Evolutionary conservation across 2,888 invertebrate genomes (phyloP).

Genomic region (Vannuccia rotundouncinata): DNA sequence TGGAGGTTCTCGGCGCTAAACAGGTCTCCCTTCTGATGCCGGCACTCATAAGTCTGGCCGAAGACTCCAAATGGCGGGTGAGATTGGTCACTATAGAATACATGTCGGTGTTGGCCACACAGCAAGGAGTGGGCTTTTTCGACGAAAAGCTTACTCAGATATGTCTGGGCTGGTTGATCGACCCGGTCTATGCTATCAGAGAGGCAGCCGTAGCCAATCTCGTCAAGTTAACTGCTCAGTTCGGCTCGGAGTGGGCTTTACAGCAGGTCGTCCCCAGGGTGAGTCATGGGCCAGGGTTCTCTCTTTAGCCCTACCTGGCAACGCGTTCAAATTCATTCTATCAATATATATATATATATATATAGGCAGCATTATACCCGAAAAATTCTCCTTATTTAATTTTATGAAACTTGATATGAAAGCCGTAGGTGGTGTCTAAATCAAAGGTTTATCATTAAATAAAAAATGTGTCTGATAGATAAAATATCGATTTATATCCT

Average conservation of each 20-base stretch:
- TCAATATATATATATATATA: too few relatives aligned
- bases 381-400: too few relatives aligned
- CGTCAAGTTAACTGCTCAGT: constrained; percentile 92
- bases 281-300: too few relatives aligned
- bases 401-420: too few relatives aligned
- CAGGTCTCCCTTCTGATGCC: constrained; percentile 88
- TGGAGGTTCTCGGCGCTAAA: constrained; percentile 69
- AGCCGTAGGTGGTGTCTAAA: too few relatives aligned
- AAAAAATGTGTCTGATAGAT: too few relatives aligned
- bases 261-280: constrained; percentile 89
- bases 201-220: constrained; percentile 95
- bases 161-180: constrained; percentile 98
- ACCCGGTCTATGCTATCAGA: constrained; percentile 92
- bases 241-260: constrained; percentile 93
- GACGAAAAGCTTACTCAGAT: constrained; percentile 91
- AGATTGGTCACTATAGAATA: constrained; percentile 81
- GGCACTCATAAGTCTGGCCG: constrained; percentile 94
- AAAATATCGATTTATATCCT: too few relatives aligned
- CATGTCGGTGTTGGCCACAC: constrained; percentile 94
- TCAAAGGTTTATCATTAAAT: too few relatives aligned
- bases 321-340: too few relatives aligned
- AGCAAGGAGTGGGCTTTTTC: constrained; percentile 81
- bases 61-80: constrained; percentile 97
- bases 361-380: too few relatives aligned
- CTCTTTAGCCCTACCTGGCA: too few relatives aligned